Evolutionary conservation across 1,140 invertebrate genomes (phyloP).

Genomic region (Trichonephila inaurata): DNA sequence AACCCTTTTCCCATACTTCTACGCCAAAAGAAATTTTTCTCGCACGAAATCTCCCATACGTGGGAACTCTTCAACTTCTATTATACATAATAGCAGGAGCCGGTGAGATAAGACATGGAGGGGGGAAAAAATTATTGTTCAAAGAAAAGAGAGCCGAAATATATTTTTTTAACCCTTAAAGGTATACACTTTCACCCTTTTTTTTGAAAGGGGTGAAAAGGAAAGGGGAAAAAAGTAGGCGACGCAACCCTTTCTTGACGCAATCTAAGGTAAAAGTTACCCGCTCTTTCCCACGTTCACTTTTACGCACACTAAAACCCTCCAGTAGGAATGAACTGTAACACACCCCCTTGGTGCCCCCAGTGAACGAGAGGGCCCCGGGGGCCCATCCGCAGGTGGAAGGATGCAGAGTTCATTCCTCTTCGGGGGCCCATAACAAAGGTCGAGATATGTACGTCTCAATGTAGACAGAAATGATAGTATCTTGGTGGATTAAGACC

Average conservation of each 20-base stretch:
- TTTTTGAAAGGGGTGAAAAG: background rate
- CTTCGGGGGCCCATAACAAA: background rate
- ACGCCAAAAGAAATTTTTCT: background rate
- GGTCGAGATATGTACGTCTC: background rate
- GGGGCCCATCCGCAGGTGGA: constrained; percentile 62
- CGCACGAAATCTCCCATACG: constrained; percentile 20
- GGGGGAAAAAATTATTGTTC: background rate
- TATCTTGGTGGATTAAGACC: background rate
- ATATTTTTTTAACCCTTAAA: background rate
- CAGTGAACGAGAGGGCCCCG: background rate
- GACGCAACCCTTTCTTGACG: constrained; percentile 7
- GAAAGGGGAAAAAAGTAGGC: background rate
- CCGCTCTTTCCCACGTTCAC: background rate
- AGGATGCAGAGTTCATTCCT: constrained; percentile 70
- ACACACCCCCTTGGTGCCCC: constrained; percentile 45
- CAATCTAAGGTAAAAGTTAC: background rate
- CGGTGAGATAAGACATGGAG: background rate
- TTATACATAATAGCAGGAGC: background rate
- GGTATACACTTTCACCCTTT: background rate
- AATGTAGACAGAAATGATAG: background rate
- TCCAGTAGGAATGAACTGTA: constrained; percentile 48
- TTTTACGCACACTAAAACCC: background rate
- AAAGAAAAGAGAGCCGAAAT: background rate
- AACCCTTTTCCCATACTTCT: constrained; percentile 9
- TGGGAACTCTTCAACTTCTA: background rate